phyloP scores from a whole-genome alignment of 2,797 vertebrate genomes.

The Chloroceryle amazona region DNA sequence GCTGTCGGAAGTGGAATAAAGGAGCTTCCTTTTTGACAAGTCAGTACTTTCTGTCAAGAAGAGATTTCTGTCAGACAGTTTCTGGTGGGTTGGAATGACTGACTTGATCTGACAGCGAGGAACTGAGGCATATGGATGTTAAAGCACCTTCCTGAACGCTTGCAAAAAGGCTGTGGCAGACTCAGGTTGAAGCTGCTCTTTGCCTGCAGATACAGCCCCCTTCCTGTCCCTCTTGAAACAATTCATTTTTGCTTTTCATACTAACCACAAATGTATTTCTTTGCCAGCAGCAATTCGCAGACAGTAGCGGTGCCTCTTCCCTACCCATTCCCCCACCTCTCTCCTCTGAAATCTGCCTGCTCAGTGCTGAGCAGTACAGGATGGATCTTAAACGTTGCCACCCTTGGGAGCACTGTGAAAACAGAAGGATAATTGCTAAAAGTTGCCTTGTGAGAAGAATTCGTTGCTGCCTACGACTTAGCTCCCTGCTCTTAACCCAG shows the following conservation, averaged over 20 bases:
- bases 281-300: background rate
- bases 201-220: background rate
- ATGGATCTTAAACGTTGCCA: background rate
- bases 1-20: background rate
- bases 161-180: background rate
- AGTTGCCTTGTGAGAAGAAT: background rate
- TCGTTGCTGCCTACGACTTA: fast-evolving
- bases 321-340: fast-evolving
- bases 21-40: background rate
- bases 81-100: background rate
- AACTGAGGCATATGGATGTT: background rate
- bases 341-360: background rate
- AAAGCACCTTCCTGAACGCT: fast-evolving
- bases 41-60: background rate
- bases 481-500: background rate
- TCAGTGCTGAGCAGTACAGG: background rate
- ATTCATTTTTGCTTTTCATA: background rate
- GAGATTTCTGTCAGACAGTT: background rate
- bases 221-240: background rate
- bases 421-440: background rate
- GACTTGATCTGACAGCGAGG: background rate
- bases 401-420: background rate
- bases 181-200: background rate
- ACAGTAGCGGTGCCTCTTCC: background rate
- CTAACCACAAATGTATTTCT: background rate